A percentile compares a stretch with the other conserved stretches of the same genome.
These are phyloP conservation scores for Spicauda simplicius DNA, from an alignment of 2,888 invertebrate species.

Conservation along the genomic window DNA sequence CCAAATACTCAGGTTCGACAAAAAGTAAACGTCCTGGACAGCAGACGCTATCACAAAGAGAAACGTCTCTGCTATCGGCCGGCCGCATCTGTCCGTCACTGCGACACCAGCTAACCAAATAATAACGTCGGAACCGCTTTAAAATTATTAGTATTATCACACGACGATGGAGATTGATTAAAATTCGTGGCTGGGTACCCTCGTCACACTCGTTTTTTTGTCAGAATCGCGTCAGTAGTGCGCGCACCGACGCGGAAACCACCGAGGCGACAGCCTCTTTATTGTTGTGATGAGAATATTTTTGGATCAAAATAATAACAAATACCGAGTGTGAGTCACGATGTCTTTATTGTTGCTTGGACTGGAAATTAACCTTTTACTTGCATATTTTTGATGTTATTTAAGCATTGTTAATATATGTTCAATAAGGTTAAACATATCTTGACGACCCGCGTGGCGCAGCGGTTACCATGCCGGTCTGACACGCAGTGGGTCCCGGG, in stretches of 20 bases:
- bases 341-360: background rate
- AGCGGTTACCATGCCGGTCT: no score
- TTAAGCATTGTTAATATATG: no score
- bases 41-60: slow-evolving; percentile 12
- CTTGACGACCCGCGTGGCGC: no score
- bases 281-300: slow-evolving; percentile 49
- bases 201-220: slow-evolving; percentile 46
- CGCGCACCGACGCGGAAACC: slow-evolving; percentile 54
- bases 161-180: slow-evolving; percentile 49
- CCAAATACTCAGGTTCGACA: background rate
- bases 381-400: background rate
- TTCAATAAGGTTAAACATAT: no score
- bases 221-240: slow-evolving; percentile 38
- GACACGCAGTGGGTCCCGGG: no score
- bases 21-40: background rate
- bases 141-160: slow-evolving; percentile 44
- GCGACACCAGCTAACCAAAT: slow-evolving; percentile 26
- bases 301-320: slow-evolving; percentile 49
- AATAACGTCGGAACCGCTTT: slow-evolving; percentile 39
- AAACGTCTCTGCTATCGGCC: background rate
- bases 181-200: slow-evolving; percentile 48
- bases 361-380: background rate
- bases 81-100: slow-evolving; percentile 9
- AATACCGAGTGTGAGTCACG: slow-evolving; percentile 44
- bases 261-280: slow-evolving; percentile 47